A percentile compares a stretch with the other conserved stretches of the same genome.
Evolutionary conservation across 2,888 invertebrate genomes (phyloP).

Genomic region (Dryococelus australis): DNA sequence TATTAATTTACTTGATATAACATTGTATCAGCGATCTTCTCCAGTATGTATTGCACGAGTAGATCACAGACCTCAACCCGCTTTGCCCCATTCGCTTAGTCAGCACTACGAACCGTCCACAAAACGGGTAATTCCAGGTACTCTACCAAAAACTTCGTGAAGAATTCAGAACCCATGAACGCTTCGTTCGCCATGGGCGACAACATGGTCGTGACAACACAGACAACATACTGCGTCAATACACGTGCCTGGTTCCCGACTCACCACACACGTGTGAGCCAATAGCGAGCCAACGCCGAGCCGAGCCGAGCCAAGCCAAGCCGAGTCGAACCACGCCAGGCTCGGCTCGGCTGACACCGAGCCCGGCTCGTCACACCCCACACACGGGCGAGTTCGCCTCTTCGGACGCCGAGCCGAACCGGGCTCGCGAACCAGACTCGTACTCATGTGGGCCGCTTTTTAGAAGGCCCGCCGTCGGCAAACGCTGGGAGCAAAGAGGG

Average conservation of each 20-base stretch:
- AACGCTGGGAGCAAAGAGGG: too few species aligned
- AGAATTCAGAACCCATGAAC: not conserved
- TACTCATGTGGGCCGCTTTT: too few species aligned
- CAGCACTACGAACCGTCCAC: not conserved
- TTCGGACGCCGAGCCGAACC: too few species aligned
- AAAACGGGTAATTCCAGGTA: not conserved
- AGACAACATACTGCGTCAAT: not conserved
- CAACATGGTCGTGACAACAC: too few species aligned
- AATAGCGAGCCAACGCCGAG: not conserved
- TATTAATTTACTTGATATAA: not conserved
- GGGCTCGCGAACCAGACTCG: too few species aligned
- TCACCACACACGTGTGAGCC: constrained; percentile 11
- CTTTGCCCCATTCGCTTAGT: not conserved
- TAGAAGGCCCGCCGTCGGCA: too few species aligned
- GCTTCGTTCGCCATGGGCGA: not conserved
- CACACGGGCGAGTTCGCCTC: too few species aligned
- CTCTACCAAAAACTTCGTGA: not conserved
- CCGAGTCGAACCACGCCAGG: too few species aligned
- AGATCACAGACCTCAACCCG: constrained; percentile 18
- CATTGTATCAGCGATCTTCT: constrained; percentile 16
- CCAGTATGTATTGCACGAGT: constrained; percentile 3
- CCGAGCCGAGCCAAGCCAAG: too few species aligned
- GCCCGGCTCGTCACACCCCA: too few species aligned
- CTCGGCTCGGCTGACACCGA: too few species aligned
- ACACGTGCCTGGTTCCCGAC: constrained; percentile 18